Base-by-base conservation (phyloP, 2,113 vertebrate species). In the Pelvicachromis taeniatus region DNA sequence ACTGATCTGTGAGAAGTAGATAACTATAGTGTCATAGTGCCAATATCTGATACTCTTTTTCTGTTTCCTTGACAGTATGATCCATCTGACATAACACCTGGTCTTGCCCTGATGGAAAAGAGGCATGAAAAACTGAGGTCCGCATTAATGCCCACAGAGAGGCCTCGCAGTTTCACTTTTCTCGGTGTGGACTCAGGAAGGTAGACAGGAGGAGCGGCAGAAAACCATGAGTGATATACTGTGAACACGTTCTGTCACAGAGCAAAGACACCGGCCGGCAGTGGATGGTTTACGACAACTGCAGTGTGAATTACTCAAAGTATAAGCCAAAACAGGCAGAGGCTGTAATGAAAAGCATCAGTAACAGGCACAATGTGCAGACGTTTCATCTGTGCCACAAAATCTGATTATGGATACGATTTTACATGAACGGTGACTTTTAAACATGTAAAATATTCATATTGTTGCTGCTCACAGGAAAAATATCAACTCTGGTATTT, bases 71-170 rank as follows among this genome's bases (percentile, higher is more conserved):
- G 12, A n/a, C 83, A 96, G 95, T 14, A 85, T 55, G 90, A 95
- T 3, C 52, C 77, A 2, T 59, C 61, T 80, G 56, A 91, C 9
- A 87, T 96, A 81, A 97, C 96, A 1, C 96, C 97, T 2, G 96
- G 96, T 63, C 89, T 95, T 56, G 85, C 96, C 2, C 92, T 97
- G 92, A 97, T 97, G 95, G 95, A 94, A 83, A 96, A 96, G 56
- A 95, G 97, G 63, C 97, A 95, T 0, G 58, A 96, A 9, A 91
- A 93, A 2, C 2, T 90, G 2, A 95, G 94, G 78, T 53, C 82
- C 2, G 19, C 53, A 1, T 86, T 93, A 16, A 19, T 87, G 7
- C 80, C 92, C 9, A 54, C 19, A 33, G 78, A 90, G 12, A 92
- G 95, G 83, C 91, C 91, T 14, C 92, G 89, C 35, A 94, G 90